Conservation (phyloP, 2,113 vertebrate species). For the Coreoperca whiteheadi region DNA sequence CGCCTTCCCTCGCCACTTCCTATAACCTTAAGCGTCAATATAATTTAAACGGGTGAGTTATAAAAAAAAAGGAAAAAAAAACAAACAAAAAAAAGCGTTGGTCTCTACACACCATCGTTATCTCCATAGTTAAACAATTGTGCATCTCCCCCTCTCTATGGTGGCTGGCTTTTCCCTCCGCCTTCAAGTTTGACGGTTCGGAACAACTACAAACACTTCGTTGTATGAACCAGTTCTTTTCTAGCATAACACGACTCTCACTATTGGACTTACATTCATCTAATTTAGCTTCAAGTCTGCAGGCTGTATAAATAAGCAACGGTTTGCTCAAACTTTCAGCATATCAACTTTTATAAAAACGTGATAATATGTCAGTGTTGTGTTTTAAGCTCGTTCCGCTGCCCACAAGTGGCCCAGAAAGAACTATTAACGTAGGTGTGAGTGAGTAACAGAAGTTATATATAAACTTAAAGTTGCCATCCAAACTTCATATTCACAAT, state of each 20-base stretch:
- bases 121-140: background rate
- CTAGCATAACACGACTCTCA: background rate
- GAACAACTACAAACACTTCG: background rate
- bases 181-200: background rate
- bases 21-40: too few species aligned
- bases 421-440: background rate
- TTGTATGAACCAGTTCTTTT: background rate
- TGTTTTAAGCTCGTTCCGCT: background rate
- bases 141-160: background rate
- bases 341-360: background rate
- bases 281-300: background rate
- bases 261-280: background rate
- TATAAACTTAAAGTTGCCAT: background rate
- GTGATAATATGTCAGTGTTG: background rate
- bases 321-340: background rate
- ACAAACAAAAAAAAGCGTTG: too few species aligned
- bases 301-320: background rate
- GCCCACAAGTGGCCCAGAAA: background rate
- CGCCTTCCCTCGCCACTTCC: conserved; percentile 13
- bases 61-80: too few species aligned
- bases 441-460: background rate
- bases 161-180: too few species aligned
- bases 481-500: background rate
- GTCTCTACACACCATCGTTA: too few species aligned
- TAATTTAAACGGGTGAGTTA: too few species aligned